phyloP scores from a whole-genome alignment of 2,113 vertebrate genomes.

The Cyprinus carpio region DNA sequence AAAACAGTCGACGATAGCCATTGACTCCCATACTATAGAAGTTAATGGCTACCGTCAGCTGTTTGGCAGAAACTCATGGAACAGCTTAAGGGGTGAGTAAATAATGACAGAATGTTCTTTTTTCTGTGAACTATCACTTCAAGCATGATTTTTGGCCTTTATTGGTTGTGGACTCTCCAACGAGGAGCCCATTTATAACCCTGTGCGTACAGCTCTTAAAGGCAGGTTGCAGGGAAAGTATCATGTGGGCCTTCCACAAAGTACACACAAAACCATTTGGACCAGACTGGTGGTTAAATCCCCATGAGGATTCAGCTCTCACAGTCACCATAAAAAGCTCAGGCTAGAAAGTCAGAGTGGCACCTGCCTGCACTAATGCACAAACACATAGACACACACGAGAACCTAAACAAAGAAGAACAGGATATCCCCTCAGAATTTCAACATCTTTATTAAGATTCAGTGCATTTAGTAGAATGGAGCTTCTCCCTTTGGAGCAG shows the following conservation, averaged over 20 bases:
- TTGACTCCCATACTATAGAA: too few relatives aligned
- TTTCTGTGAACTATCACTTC: too few relatives aligned
- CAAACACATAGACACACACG: too few relatives aligned
- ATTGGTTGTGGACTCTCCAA: conserved; percentile 65
- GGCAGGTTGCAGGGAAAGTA: conserved; percentile 69
- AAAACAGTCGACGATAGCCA: too few relatives aligned
- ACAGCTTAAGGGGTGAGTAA: too few relatives aligned
- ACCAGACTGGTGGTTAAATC: conserved; percentile 53
- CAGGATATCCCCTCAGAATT: background rate
- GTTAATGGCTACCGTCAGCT: too few relatives aligned
- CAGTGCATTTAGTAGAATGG: background rate
- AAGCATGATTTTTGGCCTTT: conserved; percentile 67
- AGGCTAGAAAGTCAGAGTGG: conserved; percentile 21
- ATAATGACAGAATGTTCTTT: too few relatives aligned
- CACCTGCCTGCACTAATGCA: conserved; percentile 37
- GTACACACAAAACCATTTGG: conserved; percentile 76
- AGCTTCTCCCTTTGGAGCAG: conserved; percentile 5
- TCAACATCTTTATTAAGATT: conserved; percentile 16
- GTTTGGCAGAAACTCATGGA: too few relatives aligned
- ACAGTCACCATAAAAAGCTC: conserved; percentile 63
- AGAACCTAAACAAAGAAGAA: background rate
- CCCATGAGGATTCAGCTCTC: conserved; percentile 63
- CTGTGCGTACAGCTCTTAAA: conserved; percentile 69
- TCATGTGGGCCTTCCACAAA: conserved; percentile 72
- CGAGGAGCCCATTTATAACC: background rate